Conservation (phyloP, 2,888 invertebrate genomes). For the Apamea sordens region DNA sequence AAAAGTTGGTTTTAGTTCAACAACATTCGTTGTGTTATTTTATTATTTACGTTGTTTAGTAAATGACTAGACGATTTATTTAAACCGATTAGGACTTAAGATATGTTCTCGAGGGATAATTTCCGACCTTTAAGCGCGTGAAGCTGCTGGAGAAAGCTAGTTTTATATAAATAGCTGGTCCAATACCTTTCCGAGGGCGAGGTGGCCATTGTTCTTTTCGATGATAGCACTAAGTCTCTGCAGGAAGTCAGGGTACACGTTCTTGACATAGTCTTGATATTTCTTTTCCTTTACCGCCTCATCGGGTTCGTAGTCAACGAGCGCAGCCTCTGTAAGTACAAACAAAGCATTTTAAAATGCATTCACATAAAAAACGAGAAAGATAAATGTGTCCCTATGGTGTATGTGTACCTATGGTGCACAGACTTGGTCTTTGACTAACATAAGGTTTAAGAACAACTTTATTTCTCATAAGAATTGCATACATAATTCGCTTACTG, state of each 20-base stretch:
- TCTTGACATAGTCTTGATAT: constrained; percentile 63
- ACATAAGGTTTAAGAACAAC: no score
- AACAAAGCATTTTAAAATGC: neutral
- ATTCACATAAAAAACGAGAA: neutral
- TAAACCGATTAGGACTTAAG: no score
- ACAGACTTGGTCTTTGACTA: neutral
- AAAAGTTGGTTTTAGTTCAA: no score
- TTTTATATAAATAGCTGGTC: neutral
- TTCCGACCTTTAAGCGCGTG: no score
- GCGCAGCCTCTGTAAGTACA: constrained; percentile 63
- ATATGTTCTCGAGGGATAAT: neutral
- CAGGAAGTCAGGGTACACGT: constrained; percentile 68
- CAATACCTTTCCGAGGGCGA: constrained; percentile 74
- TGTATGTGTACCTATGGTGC: no score
- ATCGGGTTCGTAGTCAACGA: constrained; percentile 67
- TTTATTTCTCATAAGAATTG: no score
- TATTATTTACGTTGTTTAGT: no score
- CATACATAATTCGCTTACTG: no score
- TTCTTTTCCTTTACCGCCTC: constrained; percentile 65
- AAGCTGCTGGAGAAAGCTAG: neutral
- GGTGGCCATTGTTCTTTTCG: constrained; percentile 70
- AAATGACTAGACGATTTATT: no score
- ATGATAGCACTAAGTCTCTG: constrained; percentile 68
- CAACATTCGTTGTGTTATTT: no score
- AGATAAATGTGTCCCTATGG: neutral